A percentile compares a stretch with the other conserved stretches of the same genome.
phyloP scores from a whole-genome alignment of 2,888 invertebrate species.

The Dryomyza anilis region DNA sequence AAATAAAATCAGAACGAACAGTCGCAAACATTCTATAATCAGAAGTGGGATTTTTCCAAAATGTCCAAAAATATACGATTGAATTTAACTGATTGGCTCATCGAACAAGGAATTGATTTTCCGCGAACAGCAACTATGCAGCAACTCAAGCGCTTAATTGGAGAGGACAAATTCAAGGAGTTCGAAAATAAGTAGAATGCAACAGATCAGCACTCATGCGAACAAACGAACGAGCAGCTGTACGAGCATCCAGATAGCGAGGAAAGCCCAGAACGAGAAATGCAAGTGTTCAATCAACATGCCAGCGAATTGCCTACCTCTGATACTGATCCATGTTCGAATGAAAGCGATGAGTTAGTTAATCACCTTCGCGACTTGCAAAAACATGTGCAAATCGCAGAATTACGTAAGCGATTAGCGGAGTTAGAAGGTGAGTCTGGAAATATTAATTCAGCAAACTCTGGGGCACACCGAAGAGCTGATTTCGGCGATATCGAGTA shows the following conservation, averaged over 20 bases:
- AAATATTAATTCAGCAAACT: not conserved
- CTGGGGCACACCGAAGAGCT: not conserved
- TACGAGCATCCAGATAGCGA: no score
- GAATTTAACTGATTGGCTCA: no score
- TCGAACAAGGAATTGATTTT: not conserved
- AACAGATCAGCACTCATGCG: no score
- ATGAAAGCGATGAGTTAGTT: not conserved
- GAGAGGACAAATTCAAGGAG: not conserved
- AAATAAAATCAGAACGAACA: no score
- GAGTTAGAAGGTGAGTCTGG: not conserved
- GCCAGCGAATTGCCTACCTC: not conserved
- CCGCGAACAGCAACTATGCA: not conserved
- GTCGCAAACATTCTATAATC: no score
- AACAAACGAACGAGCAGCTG: no score
- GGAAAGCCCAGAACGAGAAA: no score
- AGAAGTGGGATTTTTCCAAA: not conserved
- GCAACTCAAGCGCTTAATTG: not conserved
- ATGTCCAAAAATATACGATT: not conserved
- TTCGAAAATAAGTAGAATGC: no score
- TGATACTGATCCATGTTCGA: not conserved
- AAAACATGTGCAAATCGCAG: not conserved
- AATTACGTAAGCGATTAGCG: not conserved
- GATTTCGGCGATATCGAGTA: slow-evolving; percentile 1
- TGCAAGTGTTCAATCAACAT: not conserved
- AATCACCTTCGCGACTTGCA: not conserved